These are phyloP conservation scores for Timandra comae DNA, from an alignment of 2,888 invertebrate species.

Conservation along the genomic window DNA sequence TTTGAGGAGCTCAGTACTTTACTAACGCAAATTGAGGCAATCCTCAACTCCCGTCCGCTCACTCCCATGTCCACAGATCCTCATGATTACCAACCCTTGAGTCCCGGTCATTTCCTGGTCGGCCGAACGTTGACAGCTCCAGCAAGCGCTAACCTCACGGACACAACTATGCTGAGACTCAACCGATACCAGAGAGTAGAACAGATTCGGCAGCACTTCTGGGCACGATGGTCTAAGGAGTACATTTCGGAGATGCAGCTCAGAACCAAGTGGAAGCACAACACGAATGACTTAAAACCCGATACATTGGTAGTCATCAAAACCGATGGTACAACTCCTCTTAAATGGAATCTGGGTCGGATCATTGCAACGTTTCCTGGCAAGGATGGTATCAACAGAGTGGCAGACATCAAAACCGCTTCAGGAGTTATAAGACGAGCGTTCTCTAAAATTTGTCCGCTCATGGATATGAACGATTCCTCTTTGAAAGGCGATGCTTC, in stretches of 20 bases:
- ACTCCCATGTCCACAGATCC: conserved; percentile 14
- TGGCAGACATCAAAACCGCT: conserved; percentile 4
- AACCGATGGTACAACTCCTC: conserved; percentile 2
- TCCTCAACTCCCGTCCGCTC: no score
- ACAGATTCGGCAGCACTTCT: conserved; percentile 20
- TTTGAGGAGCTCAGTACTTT: conserved; percentile 17
- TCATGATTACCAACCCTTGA: conserved; percentile 7
- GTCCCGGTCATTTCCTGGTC: no score
- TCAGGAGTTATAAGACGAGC: conserved; percentile 5
- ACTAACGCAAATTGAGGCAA: conserved; percentile 12
- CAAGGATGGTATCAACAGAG: conserved; percentile 2
- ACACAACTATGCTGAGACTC: no score
- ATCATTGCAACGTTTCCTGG: conserved; percentile 1
- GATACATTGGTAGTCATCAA: conserved; percentile 6
- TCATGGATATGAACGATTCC: no score
- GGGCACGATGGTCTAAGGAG: conserved; percentile 19
- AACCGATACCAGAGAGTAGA: conserved; percentile 14
- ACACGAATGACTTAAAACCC: neutral
- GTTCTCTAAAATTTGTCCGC: conserved; percentile 2
- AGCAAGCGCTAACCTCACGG: conserved; percentile 1
- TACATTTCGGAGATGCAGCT: conserved; percentile 24
- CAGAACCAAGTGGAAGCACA: conserved; percentile 22
- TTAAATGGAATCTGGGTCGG: conserved; percentile 8
- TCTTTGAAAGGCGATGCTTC: no score
- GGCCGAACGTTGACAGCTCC: conserved; percentile 8